phyloP scores from a whole-genome alignment of 2,113 vertebrate genomes.

The Atlantisia rogersi region DNA sequence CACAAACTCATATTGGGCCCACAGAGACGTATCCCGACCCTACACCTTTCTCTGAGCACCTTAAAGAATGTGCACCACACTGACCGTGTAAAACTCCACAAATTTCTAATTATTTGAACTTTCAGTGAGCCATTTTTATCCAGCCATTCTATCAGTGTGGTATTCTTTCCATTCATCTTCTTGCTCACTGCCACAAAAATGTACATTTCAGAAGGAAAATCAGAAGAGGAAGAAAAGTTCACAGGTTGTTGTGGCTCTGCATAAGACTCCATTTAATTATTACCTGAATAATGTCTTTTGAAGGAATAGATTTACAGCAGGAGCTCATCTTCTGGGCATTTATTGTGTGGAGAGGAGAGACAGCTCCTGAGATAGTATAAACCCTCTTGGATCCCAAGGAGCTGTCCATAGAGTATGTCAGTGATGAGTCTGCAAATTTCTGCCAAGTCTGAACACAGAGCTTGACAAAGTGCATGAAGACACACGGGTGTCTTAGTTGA shows the following conservation, averaged over 20 bases:
- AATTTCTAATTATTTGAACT: not conserved
- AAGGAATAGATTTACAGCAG: not conserved
- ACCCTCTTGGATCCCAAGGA: accelerated
- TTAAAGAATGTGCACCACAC: accelerated
- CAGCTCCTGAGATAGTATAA: not conserved
- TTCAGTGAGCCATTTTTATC: not conserved
- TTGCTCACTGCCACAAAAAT: not conserved
- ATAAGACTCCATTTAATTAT: not conserved
- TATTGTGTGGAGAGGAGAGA: not conserved
- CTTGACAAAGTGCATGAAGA: not conserved
- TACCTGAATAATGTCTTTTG: not conserved
- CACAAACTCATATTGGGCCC: not conserved
- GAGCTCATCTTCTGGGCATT: not conserved
- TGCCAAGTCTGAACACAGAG: not conserved
- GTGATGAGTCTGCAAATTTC: not conserved
- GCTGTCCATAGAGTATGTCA: accelerated
- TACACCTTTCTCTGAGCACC: not conserved
- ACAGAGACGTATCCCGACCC: not conserved
- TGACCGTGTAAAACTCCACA: not conserved
- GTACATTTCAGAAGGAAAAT: not conserved
- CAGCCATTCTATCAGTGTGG: accelerated
- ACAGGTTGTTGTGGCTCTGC: not conserved
- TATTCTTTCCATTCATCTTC: not conserved
- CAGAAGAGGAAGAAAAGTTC: not conserved
- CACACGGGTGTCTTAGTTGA: not conserved